Conservation (phyloP, 2,113 vertebrate genomes). For the Carassius auratus region DNA sequence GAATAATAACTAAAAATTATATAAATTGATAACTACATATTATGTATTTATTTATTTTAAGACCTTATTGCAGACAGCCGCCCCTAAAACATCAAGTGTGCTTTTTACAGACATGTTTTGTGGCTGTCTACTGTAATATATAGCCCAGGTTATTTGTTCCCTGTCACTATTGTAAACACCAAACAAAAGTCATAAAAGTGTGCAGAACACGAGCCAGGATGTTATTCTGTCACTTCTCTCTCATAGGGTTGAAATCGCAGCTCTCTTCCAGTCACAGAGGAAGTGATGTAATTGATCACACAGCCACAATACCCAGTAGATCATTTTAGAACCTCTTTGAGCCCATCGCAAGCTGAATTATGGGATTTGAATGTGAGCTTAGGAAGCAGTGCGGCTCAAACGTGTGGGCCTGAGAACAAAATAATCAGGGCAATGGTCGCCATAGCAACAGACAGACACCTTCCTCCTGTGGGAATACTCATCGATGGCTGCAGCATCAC, state of each 20-base stretch:
- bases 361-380: constrained; percentile 15
- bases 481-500: constrained; percentile 17
- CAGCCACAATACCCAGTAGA: constrained; percentile 21
- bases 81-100: not conserved
- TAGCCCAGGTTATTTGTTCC: not conserved
- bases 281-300: constrained; percentile 35
- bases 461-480: constrained; percentile 38
- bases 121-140: not conserved
- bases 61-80: too few relatives aligned
- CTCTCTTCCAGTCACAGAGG: constrained; percentile 13
- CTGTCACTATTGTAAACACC: too few relatives aligned
- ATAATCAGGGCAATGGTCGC: constrained; percentile 53
- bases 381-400: constrained; percentile 13
- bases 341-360: constrained; percentile 7
- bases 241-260: not conserved
- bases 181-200: constrained; percentile 16
- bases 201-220: not conserved
- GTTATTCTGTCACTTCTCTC: constrained; percentile 9
- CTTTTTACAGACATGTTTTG: not conserved
- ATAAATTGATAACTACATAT: too few relatives aligned
- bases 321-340: constrained; percentile 27
- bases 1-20: not conserved
- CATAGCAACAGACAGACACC: constrained; percentile 57
- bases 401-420: constrained; percentile 41
- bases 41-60: too few relatives aligned